Evolutionary conservation across 1,140 invertebrate genomes (phyloP), one percentile per base, ranked within the genome.

Genomic region (Drosophila oshimai): DNA sequence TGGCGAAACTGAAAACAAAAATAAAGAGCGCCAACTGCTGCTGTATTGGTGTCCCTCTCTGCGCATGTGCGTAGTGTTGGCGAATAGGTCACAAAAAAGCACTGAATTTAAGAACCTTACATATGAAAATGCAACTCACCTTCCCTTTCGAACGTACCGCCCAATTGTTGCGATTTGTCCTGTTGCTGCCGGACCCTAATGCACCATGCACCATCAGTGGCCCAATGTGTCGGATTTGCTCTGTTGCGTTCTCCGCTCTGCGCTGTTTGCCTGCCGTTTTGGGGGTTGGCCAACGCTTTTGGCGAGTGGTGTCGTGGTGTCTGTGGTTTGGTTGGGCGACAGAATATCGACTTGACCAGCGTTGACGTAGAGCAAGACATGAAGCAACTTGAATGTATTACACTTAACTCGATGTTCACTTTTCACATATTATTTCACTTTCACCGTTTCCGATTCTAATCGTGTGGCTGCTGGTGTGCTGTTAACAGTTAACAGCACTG

Each of bases 1-100:
- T n/a, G n/a, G 50, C 18, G 20, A 46, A 26, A 53, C 42, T 74
- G 65, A 67, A 74, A 78, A 78, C 54, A 61, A 83, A 84, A 78
- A 74, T 62, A 78, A 78, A 86, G 58, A 65, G 76, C 33, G 54
- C 54, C 46, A 45, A 42, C 24, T 42, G 6, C 12, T 55, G 13
- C 10, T 36, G 57, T 45, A 10, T 64, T 29, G 13, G 55, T 62
- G 24, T 18, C 4, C 9, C 12, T 47, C 15, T 50, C 7, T 64
- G 50, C 2, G 55, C 34, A 17, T 31, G 37, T 53, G 15, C 62
- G 37, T 50, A 22, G 49, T 47, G 24, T 53, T 24, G 37, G 37
- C 61, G 50, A 46, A 42, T 53, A 24, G 55, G 68, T 78, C 42
- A 55, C 42, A 60, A 24, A 24, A 54, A 64, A 74, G 46, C 50